phyloP scores from a whole-genome alignment of 1,140 invertebrate genomes.

The Drosophila serrata region DNA sequence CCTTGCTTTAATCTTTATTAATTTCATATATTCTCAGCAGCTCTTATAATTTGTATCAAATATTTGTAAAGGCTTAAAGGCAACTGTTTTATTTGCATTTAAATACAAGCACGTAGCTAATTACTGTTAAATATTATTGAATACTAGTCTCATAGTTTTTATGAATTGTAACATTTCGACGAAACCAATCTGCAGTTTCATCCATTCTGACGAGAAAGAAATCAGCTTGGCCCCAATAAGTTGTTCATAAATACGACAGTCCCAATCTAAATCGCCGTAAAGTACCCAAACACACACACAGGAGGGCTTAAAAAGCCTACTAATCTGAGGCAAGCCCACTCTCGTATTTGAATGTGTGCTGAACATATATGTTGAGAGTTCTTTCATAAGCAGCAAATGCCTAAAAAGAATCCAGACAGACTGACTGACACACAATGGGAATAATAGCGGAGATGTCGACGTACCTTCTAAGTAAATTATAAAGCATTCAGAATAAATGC shows the following conservation, averaged over 20 bases:
- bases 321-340: slow-evolving; percentile 48
- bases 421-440: slow-evolving; percentile 50
- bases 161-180: too few relatives aligned
- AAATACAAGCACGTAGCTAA: background rate
- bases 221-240: slow-evolving; percentile 63
- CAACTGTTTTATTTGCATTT: background rate
- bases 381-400: slow-evolving; percentile 30
- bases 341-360: background rate
- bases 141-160: too few relatives aligned
- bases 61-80: background rate
- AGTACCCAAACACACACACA: slow-evolving; percentile 19
- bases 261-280: slow-evolving; percentile 43
- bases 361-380: slow-evolving; percentile 27
- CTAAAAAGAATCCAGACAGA: slow-evolving; percentile 45
- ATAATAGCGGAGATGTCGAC: slow-evolving; percentile 47
- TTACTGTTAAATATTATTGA: too few relatives aligned
- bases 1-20: background rate
- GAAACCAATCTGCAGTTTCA: background rate
- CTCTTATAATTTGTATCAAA: background rate
- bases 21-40: background rate
- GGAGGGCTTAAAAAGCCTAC: slow-evolving; percentile 55
- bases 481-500: slow-evolving; percentile 54
- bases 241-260: slow-evolving; percentile 53
- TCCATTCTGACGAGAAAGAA: slow-evolving; percentile 8
- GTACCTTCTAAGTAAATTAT: slow-evolving; percentile 72